These are phyloP conservation scores for Albula glossodonta DNA, from an alignment of 2,113 vertebrate genomes.

Conservation along the genomic window DNA sequence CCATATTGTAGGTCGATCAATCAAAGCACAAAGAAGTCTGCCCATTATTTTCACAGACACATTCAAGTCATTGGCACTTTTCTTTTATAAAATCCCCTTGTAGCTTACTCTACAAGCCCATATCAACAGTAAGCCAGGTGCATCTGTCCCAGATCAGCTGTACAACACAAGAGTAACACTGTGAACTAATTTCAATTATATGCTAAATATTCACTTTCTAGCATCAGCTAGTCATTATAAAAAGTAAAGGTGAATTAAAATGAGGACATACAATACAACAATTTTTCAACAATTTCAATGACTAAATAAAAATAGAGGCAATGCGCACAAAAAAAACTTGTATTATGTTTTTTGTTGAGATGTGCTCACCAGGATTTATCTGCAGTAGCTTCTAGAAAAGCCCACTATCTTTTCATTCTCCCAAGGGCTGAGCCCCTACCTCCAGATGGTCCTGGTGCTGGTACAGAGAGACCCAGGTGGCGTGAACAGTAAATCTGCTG, in stretches of 20 bases:
- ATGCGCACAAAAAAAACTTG: not conserved
- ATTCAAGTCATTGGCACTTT: not conserved
- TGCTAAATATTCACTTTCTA: not conserved
- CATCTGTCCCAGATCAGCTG: not conserved
- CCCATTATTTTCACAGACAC: not conserved
- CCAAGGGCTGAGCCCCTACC: slow-evolving; percentile 49
- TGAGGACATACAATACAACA: not conserved
- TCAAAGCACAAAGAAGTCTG: not conserved
- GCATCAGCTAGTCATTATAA: not conserved
- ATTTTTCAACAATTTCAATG: not conserved
- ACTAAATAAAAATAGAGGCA: not conserved
- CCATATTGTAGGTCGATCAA: not conserved
- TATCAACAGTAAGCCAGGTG: not conserved
- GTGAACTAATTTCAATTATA: not conserved
- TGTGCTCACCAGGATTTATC: not conserved
- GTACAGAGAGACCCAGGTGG: slow-evolving; percentile 58
- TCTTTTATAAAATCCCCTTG: not conserved
- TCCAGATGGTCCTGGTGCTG: slow-evolving; percentile 64
- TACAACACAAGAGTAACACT: not conserved
- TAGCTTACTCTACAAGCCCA: not conserved
- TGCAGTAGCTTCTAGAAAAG: slow-evolving; percentile 50
- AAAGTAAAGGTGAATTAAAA: not conserved
- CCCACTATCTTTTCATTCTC: slow-evolving; percentile 42
- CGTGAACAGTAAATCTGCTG: slow-evolving; percentile 57
- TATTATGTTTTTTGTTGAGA: not conserved